Percentiles rank a stretch among this genome's conserved stretches.
Conservation (phyloP, 1,140 invertebrate species). For the Eumaeus atala region DNA sequence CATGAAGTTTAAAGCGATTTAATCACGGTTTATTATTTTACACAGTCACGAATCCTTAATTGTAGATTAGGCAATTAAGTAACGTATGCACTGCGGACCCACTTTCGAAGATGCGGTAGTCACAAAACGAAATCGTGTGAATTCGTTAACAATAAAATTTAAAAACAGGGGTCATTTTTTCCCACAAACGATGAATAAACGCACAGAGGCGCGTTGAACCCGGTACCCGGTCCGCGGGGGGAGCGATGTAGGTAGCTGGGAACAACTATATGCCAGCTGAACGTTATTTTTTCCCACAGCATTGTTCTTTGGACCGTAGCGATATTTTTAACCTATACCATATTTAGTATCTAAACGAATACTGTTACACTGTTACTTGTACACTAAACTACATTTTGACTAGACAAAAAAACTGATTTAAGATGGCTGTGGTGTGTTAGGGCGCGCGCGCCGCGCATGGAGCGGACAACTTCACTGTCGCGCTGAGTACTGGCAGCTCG, state of each 20-base stretch:
- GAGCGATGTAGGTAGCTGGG: constrained; percentile 68
- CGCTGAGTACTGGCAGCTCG: constrained; percentile 41
- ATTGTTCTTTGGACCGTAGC: constrained; percentile 71
- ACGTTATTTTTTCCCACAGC: constrained; percentile 75
- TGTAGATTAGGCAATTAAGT: no score
- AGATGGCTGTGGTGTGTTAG: constrained; percentile 30
- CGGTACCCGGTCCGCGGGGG: constrained; percentile 62
- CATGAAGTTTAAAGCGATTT: no score
- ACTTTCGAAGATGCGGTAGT: constrained; percentile 54
- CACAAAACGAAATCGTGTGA: constrained; percentile 59
- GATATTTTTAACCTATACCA: constrained; percentile 47
- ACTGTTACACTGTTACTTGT: constrained; percentile 24
- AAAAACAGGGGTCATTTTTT: constrained; percentile 72
- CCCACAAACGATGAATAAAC: constrained; percentile 74
- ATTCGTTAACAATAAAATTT: constrained; percentile 71
- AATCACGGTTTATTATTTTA: no score
- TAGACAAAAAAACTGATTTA: constrained; percentile 41
- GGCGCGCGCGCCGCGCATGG: constrained; percentile 64
- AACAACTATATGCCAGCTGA: constrained; percentile 72
- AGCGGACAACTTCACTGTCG: constrained; percentile 57
- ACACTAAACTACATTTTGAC: constrained; percentile 51
- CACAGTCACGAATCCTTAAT: no score
- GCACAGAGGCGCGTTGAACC: constrained; percentile 71
- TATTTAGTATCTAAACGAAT: constrained; percentile 31
- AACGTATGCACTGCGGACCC: constrained; percentile 11